phyloP scores from a whole-genome alignment of 2,888 invertebrate genomes.

The Phaonia tiefii region DNA sequence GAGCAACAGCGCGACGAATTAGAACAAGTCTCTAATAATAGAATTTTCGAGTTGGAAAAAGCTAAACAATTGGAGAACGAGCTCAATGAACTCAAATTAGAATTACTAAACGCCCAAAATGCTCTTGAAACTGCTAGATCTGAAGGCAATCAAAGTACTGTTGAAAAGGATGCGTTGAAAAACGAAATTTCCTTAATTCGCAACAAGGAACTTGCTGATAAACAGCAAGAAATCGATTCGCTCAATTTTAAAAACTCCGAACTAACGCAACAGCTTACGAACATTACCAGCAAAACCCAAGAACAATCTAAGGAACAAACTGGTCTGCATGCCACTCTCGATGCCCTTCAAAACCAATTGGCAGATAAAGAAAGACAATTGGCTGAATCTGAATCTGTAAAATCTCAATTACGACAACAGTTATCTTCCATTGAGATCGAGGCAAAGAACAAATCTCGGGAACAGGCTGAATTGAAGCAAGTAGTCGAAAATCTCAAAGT shows the following conservation, averaged over 20 bases:
- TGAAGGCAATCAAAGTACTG: conserved; percentile 72
- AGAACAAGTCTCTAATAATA: conserved; percentile 76
- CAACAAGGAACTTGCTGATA: conserved; percentile 73
- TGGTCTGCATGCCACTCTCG: conserved; percentile 72
- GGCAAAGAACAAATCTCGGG: conserved; percentile 64
- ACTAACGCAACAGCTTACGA: conserved; percentile 72
- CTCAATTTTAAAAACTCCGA: conserved; percentile 71
- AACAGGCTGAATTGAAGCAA: conserved; percentile 57
- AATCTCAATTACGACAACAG: conserved; percentile 68
- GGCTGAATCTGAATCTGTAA: conserved; percentile 65
- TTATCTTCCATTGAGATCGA: conserved; percentile 67
- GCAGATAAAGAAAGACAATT: conserved; percentile 75
- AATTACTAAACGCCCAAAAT: conserved; percentile 78
- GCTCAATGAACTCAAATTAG: conserved; percentile 76
- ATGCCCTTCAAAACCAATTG: conserved; percentile 68
- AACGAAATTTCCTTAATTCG: conserved; percentile 71
- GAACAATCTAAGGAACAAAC: conserved; percentile 74
- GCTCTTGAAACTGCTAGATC: conserved; percentile 77
- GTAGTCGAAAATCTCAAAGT: conserved; percentile 59
- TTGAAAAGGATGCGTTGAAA: conserved; percentile 71
- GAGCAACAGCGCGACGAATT: conserved; percentile 78
- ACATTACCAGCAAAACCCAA: conserved; percentile 70
- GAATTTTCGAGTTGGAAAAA: conserved; percentile 77
- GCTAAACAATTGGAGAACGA: conserved; percentile 76
- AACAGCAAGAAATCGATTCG: conserved; percentile 70